phyloP scores from a whole-genome alignment of 2,888 invertebrate species.

The Matsumyia berberina region DNA sequence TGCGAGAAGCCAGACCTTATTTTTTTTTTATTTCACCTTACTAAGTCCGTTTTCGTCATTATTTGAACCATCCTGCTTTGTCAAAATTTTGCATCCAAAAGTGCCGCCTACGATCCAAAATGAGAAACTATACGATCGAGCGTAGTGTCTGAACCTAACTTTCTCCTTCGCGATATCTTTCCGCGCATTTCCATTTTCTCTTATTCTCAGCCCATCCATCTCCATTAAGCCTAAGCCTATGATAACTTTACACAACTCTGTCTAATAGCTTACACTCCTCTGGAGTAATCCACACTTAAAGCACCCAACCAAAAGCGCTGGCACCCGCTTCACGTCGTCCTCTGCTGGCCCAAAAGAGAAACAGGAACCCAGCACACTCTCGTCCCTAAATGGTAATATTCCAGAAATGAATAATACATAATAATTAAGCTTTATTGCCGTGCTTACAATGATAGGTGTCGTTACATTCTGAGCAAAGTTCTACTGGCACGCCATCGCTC shows the following conservation, averaged over 20 bases:
- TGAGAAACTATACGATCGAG: too few relatives aligned
- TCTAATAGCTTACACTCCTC: conserved; percentile 1
- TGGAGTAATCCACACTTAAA: not conserved
- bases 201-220: conserved; percentile 3
- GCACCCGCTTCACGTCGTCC: not conserved
- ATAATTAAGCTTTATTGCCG: conserved; percentile 51
- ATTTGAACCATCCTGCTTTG: too few relatives aligned
- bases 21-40: too few relatives aligned
- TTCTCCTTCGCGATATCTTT: too few relatives aligned
- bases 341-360: too few relatives aligned
- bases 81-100: too few relatives aligned
- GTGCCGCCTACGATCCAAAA: too few relatives aligned
- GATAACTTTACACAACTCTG: not conserved
- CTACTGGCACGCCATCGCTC: conserved; percentile 40
- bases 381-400: conserved; percentile 41
- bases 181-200: too few relatives aligned
- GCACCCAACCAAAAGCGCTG: not conserved
- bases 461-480: conserved; percentile 42
- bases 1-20: too few relatives aligned
- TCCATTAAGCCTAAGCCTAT: not conserved
- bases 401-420: conserved; percentile 54
- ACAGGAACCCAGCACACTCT: not conserved
- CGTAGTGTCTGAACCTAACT: too few relatives aligned
- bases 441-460: conserved; percentile 52
- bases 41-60: too few relatives aligned